A percentile compares a stretch with the other conserved stretches of the same genome.
Evolutionary conservation across 2,113 vertebrate species (phyloP).

Genomic region (Aldabrachelys gigantea): DNA sequence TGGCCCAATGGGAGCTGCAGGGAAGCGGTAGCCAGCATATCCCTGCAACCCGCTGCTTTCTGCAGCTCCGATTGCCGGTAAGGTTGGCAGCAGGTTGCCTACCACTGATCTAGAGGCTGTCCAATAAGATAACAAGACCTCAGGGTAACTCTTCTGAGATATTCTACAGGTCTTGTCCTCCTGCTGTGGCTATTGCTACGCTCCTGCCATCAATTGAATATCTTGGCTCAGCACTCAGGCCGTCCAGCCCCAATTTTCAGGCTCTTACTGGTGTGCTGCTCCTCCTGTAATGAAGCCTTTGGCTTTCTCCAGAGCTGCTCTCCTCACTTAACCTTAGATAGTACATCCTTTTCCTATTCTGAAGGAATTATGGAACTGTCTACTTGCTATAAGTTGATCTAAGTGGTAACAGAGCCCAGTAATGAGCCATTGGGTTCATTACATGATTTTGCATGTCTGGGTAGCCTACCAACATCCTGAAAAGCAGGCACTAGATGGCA

Average conservation of each 20-base stretch:
- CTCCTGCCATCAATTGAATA: not conserved
- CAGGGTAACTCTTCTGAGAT: not conserved
- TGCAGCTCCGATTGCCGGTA: too few relatives aligned
- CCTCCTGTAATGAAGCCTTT: not conserved
- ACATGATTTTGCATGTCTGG: not conserved
- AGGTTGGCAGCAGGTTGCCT: too few relatives aligned
- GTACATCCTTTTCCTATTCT: not conserved
- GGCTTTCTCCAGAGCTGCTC: not conserved
- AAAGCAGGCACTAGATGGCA: not conserved
- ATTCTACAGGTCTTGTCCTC: not conserved
- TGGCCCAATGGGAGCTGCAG: too few relatives aligned
- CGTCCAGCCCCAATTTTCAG: accelerated
- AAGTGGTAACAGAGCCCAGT: not conserved
- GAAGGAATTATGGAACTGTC: not conserved
- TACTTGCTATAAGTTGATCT: not conserved
- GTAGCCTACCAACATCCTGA: not conserved
- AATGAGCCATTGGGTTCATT: not conserved
- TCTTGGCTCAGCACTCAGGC: not conserved
- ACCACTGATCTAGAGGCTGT: not conserved
- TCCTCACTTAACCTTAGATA: not conserved
- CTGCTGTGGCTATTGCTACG: not conserved
- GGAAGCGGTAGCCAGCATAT: too few relatives aligned
- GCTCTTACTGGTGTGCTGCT: not conserved
- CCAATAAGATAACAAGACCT: not conserved
- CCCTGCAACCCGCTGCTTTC: too few relatives aligned